Percentiles rank a stretch among this genome's conserved stretches.
Evolutionary conservation across 2,797 vertebrate species (phyloP).

Genomic region (Silurus lanzhouensis): DNA sequence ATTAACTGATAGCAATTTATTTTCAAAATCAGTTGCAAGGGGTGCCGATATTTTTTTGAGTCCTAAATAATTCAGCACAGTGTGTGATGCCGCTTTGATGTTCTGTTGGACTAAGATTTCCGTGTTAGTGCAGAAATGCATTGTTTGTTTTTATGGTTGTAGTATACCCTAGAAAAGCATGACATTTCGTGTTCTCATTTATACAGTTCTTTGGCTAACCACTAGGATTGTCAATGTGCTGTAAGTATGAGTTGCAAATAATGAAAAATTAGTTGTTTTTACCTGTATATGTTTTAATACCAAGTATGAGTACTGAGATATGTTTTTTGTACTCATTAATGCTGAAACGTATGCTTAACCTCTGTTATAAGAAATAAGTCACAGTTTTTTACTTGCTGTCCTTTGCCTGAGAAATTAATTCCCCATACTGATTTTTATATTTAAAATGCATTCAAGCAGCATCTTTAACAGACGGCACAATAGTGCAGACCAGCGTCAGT

Average conservation of each 20-base stretch:
- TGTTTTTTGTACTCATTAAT: neutral
- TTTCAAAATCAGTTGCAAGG: neutral
- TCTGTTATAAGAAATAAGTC: neutral
- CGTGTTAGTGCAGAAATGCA: neutral
- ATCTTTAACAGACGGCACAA: neutral
- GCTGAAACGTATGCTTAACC: neutral
- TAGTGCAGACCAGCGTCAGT: neutral
- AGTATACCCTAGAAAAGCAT: neutral
- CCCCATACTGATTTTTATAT: neutral
- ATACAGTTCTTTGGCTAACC: neutral
- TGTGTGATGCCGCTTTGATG: too few relatives aligned
- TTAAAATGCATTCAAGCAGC: neutral
- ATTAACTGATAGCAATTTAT: neutral
- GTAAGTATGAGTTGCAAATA: neutral
- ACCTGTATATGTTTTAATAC: neutral
- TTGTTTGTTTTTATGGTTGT: neutral
- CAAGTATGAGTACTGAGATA: neutral
- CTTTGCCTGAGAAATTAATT: too few relatives aligned
- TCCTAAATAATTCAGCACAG: too few relatives aligned
- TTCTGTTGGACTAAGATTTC: neutral
- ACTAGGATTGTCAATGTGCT: neutral
- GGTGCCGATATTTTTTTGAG: neutral
- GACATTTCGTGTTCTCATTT: neutral
- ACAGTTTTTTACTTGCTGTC: too few relatives aligned
- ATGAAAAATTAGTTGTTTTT: neutral